Evolutionary conservation across 2,113 vertebrate species (phyloP).

Genomic region (Stictonetta naevosa): DNA sequence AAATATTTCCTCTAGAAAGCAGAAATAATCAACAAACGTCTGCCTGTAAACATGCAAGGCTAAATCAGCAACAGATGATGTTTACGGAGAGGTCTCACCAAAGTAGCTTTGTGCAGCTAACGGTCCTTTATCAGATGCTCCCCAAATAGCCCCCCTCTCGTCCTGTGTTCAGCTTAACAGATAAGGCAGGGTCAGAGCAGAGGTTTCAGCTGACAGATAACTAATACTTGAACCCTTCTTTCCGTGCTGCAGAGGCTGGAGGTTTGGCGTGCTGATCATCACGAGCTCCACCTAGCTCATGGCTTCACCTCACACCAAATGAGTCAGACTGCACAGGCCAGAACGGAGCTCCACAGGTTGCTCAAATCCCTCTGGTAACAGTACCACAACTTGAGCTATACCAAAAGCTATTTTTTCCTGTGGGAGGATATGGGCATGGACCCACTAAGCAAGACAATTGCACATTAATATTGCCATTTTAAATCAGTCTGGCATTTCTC

Average conservation of each 20-base stretch:
- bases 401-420: not conserved
- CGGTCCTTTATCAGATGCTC: not conserved
- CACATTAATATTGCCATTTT: not conserved
- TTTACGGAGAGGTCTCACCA: slow-evolving; percentile 9
- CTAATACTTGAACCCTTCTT: not conserved
- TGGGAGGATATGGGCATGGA: no score
- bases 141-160: not conserved
- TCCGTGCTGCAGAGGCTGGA: not conserved
- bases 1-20: slow-evolving; percentile 17
- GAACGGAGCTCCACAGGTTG: not conserved
- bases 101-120: not conserved
- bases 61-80: slow-evolving; percentile 50
- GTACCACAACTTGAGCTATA: not conserved
- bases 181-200: not conserved
- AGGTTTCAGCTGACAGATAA: not conserved
- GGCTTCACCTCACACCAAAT: not conserved
- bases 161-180: not conserved
- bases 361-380: not conserved
- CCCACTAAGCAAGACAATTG: not conserved
- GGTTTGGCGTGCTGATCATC: not conserved
- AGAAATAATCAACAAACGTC: slow-evolving; percentile 6
- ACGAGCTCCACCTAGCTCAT: accelerated
- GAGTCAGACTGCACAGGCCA: not conserved
- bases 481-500: not conserved
- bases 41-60: slow-evolving; percentile 6